Base-by-base conservation (phyloP, 2,888 invertebrate species). In the Bimastos eiseni region DNA sequence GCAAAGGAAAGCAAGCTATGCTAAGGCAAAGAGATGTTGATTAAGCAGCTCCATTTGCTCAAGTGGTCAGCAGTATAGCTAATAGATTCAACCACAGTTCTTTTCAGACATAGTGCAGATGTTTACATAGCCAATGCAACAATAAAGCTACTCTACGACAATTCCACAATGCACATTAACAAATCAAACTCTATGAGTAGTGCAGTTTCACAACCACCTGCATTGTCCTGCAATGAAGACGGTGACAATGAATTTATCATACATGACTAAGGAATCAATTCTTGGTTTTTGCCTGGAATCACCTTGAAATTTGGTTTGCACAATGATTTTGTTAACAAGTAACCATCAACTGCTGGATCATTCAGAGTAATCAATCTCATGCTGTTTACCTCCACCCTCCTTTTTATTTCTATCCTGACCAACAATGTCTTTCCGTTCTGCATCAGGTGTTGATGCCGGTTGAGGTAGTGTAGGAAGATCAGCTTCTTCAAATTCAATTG, bases 401-500 rank as follows among this genome's bases (percentile, higher is more conserved):
- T 91, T 91, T 89, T 91, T 91, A 13, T 92, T 91, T 89, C 92
- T 92, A 38, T 92, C 92, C 55, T 91, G 36, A 30, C 90, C 89
- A 17, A 91, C 91, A 55, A 91, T 36, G 36, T 92, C 92, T 90
- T 90, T 91, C 89, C 91, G 92, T 49, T 92, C 92, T n/a, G 83
- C 38, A 55, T 92, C 92, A 34, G 90, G 91, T 21, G 92, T 90
- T 36, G 88, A 89, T 30, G 94, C 92, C 8, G 93, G 91, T 86
- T 86, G 86, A 15, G 94, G 93, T 90, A 95, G 92, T 89, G 93
- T 93, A 17, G 95, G 94, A 89, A 95, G 91, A 92, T 95, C 95
- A 36, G 95, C 94, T 92, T 96, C 96, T 92, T 96, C 96, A 93
- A 96, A 95, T 92, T 95, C 95, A 89, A 96, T 93, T 83, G 95